phyloP scores from a whole-genome alignment of 2,797 vertebrate genomes.

The Pteronotus mesoamericanus region DNA sequence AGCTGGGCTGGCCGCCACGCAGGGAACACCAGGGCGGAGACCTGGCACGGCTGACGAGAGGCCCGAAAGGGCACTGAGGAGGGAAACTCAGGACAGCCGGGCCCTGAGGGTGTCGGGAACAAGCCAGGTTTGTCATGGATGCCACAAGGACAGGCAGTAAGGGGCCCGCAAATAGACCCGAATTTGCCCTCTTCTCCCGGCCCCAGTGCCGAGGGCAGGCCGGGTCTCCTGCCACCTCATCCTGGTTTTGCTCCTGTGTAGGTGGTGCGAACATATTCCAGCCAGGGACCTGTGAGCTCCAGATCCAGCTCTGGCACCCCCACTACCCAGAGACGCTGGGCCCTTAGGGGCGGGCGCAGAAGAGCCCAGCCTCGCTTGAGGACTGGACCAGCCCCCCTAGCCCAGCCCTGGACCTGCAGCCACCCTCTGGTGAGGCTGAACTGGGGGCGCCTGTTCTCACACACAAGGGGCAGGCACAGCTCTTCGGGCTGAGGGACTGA shows the following conservation, averaged over 20 bases:
- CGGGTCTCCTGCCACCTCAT: neutral
- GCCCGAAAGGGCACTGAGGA: neutral
- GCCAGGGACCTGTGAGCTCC: neutral
- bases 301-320: neutral
- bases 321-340: neutral
- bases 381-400: neutral
- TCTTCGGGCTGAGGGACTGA: neutral
- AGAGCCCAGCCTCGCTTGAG: neutral
- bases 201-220: neutral
- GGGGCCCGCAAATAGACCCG: neutral
- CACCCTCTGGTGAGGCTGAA: neutral
- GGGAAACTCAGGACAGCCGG: slow-evolving; percentile 22
- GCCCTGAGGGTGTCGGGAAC: neutral
- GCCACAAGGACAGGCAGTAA: neutral
- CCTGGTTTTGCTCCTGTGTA: neutral
- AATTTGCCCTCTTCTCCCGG: neutral
- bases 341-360: too few relatives aligned
- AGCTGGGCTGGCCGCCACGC: slow-evolving; percentile 54
- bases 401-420: neutral
- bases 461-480: neutral
- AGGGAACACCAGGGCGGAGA: slow-evolving; percentile 64
- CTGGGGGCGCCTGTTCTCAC: neutral
- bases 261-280: neutral
- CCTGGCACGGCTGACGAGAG: neutral
- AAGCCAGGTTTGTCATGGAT: neutral